These are phyloP conservation scores for Bombus pyrosoma DNA, from an alignment of 1,140 invertebrate genomes.

Conservation along the genomic window DNA sequence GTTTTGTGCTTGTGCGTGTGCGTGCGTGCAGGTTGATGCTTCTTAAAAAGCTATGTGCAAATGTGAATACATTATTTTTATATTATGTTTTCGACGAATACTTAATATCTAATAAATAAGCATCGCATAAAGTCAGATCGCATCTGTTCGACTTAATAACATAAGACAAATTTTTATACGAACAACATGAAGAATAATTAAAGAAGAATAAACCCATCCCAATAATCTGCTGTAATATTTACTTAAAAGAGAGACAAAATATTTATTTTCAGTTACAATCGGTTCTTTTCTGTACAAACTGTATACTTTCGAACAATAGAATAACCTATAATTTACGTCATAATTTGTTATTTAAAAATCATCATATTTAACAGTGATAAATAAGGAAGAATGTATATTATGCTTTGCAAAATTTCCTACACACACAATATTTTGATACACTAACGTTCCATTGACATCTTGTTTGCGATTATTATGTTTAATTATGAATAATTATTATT, in stretches of 20 bases:
- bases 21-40: slow-evolving; percentile 42
- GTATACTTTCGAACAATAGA: background rate
- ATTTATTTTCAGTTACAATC: background rate
- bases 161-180: background rate
- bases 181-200: background rate
- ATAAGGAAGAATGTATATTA: background rate
- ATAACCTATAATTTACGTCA: background rate
- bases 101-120: background rate
- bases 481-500: no score
- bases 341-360: background rate
- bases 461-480: no score
- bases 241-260: background rate
- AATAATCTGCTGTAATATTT: background rate
- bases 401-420: background rate
- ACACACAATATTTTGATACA: background rate
- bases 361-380: background rate
- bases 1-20: slow-evolving; percentile 37
- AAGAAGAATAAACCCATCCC: background rate
- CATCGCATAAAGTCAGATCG: background rate
- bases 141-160: background rate
- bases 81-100: background rate
- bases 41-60: slow-evolving; percentile 21
- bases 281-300: background rate
- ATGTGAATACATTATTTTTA: background rate
- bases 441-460: no score